Percentiles rank a stretch among this genome's conserved stretches.
These are phyloP conservation scores for Scleropages formosus DNA, from an alignment of 2,797 vertebrate genomes.

Conservation along the genomic window DNA sequence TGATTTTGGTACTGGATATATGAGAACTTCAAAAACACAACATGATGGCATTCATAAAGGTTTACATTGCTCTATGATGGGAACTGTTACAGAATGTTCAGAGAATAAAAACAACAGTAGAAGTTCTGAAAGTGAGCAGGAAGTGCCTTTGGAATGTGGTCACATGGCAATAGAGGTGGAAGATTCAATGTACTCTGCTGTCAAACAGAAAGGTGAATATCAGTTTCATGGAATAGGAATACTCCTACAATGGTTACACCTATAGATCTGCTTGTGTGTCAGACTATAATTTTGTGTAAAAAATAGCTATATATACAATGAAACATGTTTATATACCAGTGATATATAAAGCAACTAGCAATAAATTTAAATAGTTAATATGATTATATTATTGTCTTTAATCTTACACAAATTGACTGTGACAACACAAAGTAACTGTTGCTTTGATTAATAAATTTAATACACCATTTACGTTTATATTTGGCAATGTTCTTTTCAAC, in stretches of 20 bases:
- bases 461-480: no score
- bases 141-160: conserved; percentile 51
- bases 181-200: conserved; percentile 45
- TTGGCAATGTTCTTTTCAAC: not conserved
- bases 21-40: conserved; percentile 31
- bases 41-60: conserved; percentile 32
- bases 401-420: no score
- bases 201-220: conserved; percentile 48
- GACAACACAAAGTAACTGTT: no score
- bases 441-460: no score
- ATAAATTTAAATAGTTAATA: no score
- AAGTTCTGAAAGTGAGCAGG: conserved; percentile 57
- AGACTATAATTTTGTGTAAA: not conserved
- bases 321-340: not conserved
- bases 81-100: conserved; percentile 41
- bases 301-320: not conserved
- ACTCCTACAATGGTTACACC: not conserved
- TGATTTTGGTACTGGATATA: conserved; percentile 33
- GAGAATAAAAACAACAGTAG: conserved; percentile 46
- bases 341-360: no score
- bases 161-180: conserved; percentile 43
- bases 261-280: not conserved
- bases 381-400: no score
- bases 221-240: not conserved
- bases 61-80: conserved; percentile 34